Base-by-base conservation (phyloP, 2,888 invertebrate genomes). In the Andrena flavipes region DNA sequence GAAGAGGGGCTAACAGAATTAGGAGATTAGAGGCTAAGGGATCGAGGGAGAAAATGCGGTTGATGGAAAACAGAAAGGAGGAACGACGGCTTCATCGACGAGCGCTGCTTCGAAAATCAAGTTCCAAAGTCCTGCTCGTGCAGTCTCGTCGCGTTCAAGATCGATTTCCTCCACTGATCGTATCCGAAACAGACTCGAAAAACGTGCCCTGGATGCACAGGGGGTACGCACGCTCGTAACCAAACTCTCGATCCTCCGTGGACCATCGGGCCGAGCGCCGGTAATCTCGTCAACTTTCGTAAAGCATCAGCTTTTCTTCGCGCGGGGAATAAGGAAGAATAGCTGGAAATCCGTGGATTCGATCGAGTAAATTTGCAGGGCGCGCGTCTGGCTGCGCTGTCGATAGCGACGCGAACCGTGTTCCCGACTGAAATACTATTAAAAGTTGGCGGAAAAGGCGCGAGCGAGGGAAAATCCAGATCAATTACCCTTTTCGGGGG, bases 401-500 rank as follows among this genome's bases (percentile, higher is more conserved):
- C 68, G 73, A 56, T 63, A 63, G 33, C 54, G 73, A n/a, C 13
- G 16, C 6, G 62, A 62, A 64, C 63, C 56, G 84, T 80, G 64
- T 82, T 65, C 59, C 42, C 42, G 79, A 76, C 70, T 88, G 75
- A 88, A 85, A 88, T 82, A 83, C 88, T 88, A 88, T 88, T 88
- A 88, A 88, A 88, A 88, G 86, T 88, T 88, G 56, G 76, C 35
- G 72, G 74, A 29, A 26, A 70, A 76, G 74, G 68, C 60, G 82
- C 30, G 77, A 59, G 84, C 42, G 75, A 59, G 78, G 62, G 80
- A 80, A 77, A 86, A 84, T 86, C 80, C 85, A 80, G 86, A 88
- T 88, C 88, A 85, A 85, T 88, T 88, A 88, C 88, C 82, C 51
- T 51, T 82, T 85, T 81, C 85, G 75, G 54, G 75, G 75, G 79